Evolutionary conservation across 2,113 vertebrate species (phyloP), one percentile per base, ranked within the genome.

Genomic region (Cheirogaleus medius): DNA sequence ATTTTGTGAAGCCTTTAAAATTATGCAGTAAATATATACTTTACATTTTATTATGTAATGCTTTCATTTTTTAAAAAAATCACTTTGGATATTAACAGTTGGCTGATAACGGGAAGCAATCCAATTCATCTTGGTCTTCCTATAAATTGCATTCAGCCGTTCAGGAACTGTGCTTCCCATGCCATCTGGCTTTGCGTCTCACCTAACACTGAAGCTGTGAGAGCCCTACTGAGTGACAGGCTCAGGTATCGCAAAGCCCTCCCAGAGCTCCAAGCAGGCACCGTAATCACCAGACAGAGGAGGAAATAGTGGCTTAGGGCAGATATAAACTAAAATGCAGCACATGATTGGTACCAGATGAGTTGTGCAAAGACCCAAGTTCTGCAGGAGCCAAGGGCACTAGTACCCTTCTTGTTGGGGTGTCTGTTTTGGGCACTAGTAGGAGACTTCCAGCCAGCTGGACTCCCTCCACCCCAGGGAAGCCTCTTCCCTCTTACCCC

Each of bases 1-100:
- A 21, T 60, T 68, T 88, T 77, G 89, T 29, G 68, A 73, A 82
- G 44, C 29, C 82, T 78, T 95, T 64, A 7, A 90, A 74, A 37
- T 64, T 37, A 54, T 21, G 13, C 13, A 73, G 77, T 56, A 64
- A 64, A 32, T 29, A 77, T 64, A 49, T 20, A 93, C 60, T 86
- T 80, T 58, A 58, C 27, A 71, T 95, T 49, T 56, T n/a, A 82
- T 73, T 95, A 6, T 58, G n/a, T 17, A 71, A 39, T 83, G 42
- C 74, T 95, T 87, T 93, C 63, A 47, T 87, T 93, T 56, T 56
- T 56, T 18, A 4, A 15, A 52, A 52, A 12, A 29, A 27, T 66
- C 12, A 3, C 64, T 47, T 91, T 47, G 4, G 64, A 12, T 73
- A 42, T 69, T 58, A 90, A 56, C 49, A 52, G 80, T 49, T 80